Base-by-base conservation (phyloP, 2,888 invertebrate genomes). In the Euplexia lucipara region DNA sequence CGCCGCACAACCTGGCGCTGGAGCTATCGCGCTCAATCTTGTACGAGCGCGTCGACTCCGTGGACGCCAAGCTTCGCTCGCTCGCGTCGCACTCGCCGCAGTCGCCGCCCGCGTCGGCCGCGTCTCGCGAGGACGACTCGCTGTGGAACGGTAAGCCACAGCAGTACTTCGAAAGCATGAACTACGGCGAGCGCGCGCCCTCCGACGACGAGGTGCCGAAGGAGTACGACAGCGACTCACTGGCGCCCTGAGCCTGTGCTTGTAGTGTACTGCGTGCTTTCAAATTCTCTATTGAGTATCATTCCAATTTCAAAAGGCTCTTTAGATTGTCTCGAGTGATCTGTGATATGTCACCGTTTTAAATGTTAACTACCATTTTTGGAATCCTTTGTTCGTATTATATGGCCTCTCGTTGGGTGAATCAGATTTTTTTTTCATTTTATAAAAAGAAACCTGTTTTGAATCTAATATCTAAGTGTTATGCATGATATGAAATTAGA, bases 121-220 rank as follows among this genome's bases (percentile, higher is more conserved):
- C 88, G 30, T 89, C 89, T 96, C 83, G 94, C 87, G 59, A 86
- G 92, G 63, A 51, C 89, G 96, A 92, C 84, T 96, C 91, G 84
- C 93, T 95, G 83, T 97, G 95, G 97, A 95, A 90, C 88, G 95
- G 87, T 81, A 93, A 87, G 84, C 94, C 91, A 81, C 95, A 89
- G 85, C 93, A 91, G 63, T 97, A 96, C 88, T 97, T 97, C 86
- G 97, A 97, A 89, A 97, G 97, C 89, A 97, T 97, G 89, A 87
- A 91, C 66, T 96, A 96, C 87, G 96, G 74, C 59, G 76, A 69
- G 42, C 71, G 59, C 22, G 95, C 48, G 86, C 84, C 18, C 76
- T 70, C 58, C 39, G 62, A 71, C 70, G 65, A 63, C 16, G 75
- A 67, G 8, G 76, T 75, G 53, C 71, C 56, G 9, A 79, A 79